phyloP scores from a whole-genome alignment of 1,140 invertebrate genomes.

The Cardiocondyla obscurior region DNA sequence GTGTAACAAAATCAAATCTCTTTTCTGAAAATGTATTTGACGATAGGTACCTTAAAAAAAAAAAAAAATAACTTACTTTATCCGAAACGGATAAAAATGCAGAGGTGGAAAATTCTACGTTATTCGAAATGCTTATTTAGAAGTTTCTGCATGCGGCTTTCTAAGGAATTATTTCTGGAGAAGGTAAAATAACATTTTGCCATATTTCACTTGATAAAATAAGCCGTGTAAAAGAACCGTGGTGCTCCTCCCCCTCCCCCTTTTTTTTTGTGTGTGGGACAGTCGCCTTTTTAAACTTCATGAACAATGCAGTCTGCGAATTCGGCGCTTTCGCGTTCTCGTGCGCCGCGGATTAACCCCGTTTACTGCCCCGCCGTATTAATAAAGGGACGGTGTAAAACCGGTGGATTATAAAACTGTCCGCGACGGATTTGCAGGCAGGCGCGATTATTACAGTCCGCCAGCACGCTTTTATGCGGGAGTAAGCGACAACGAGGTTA shows the following conservation, averaged over 20 bases:
- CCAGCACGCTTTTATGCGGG: conserved; percentile 28
- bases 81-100: not conserved
- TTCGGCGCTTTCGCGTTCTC: conserved; percentile 16
- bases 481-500: conserved; percentile 20
- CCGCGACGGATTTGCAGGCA: conserved; percentile 39
- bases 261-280: not conserved
- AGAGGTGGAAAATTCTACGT: not conserved
- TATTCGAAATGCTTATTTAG: not conserved
- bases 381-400: conserved; percentile 43
- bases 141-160: not conserved
- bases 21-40: not conserved
- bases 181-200: not conserved
- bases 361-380: conserved; percentile 26
- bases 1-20: not conserved
- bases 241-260: too few relatives aligned
- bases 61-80: not conserved
- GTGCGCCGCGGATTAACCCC: conserved; percentile 13
- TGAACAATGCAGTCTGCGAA: conserved; percentile 16
- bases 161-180: not conserved
- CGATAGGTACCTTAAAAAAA: not conserved
- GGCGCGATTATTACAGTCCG: conserved; percentile 19
- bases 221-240: not conserved
- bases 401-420: conserved; percentile 48
- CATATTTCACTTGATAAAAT: not conserved
- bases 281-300: conserved; percentile 5